Conservation (phyloP, 2,113 vertebrate species). For the Eublepharis macularius region DNA sequence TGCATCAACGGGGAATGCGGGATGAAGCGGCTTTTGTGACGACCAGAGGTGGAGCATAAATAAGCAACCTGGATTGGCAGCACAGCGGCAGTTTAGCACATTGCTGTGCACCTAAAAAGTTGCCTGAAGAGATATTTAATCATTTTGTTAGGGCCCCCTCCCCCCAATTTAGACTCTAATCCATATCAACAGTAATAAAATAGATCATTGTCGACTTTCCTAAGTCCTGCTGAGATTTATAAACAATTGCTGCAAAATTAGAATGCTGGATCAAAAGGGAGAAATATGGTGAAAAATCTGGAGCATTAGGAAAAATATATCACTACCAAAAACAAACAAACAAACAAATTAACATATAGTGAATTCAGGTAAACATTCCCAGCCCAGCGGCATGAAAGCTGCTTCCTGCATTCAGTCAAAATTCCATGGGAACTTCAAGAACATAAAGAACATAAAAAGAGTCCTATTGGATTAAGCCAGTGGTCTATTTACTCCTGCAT, state of each 20-base stretch:
- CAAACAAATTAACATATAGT: background rate
- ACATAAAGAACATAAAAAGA: no score
- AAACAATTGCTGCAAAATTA: conserved; percentile 56
- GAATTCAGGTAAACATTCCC: background rate
- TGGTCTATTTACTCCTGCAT: no score
- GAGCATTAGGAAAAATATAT: conserved; percentile 32
- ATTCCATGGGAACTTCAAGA: no score
- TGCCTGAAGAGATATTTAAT: conserved; percentile 77
- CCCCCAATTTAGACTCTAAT: conserved; percentile 14
- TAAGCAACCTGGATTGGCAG: conserved; percentile 67
- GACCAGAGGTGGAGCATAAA: conserved; percentile 68
- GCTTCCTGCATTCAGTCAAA: background rate
- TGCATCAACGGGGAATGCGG: conserved; percentile 10
- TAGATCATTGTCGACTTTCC: conserved; percentile 69
- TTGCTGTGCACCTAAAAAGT: conserved; percentile 73
- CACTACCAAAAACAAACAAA: background rate
- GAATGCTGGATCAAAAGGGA: background rate
- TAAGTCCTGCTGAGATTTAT: conserved; percentile 55
- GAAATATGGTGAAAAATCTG: conserved; percentile 32
- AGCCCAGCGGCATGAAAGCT: background rate
- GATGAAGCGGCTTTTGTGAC: conserved; percentile 56
- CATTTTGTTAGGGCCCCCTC: conserved; percentile 70
- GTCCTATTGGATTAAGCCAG: no score
- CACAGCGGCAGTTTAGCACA: conserved; percentile 66
- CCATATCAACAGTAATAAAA: conserved; percentile 73